A percentile compares a stretch with the other conserved stretches of the same genome.
phyloP scores from a whole-genome alignment of 2,888 invertebrate genomes.

The Drosophila colorata region DNA sequence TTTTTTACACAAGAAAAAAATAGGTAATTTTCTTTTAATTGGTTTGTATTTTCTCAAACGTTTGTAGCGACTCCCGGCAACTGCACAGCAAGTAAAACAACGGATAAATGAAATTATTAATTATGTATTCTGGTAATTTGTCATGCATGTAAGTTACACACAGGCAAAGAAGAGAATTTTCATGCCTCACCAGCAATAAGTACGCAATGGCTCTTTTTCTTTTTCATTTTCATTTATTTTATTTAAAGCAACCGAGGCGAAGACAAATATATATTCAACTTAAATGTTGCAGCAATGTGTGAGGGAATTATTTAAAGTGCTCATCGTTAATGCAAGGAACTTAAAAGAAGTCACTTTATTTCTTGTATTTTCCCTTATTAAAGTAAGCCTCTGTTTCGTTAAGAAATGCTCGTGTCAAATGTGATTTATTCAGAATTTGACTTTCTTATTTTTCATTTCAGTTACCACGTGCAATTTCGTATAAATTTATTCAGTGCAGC shows the following conservation, averaged over 20 bases:
- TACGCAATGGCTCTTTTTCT: constrained; percentile 24
- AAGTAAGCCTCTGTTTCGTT: constrained; percentile 11
- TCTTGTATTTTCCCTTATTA: not conserved
- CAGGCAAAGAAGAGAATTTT: not conserved
- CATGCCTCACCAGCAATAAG: constrained; percentile 6
- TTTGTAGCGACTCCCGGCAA: constrained; percentile 19
- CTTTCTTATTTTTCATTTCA: constrained; percentile 24
- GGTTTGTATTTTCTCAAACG: constrained; percentile 3
- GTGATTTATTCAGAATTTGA: constrained; percentile 33
- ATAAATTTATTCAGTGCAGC: constrained; percentile 48
- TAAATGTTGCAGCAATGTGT: constrained; percentile 1
- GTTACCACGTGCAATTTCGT: constrained; percentile 17
- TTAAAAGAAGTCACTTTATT: not conserved
- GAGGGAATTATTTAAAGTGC: constrained; percentile 27
- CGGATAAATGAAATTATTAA: constrained; percentile 70
- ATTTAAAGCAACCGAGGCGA: constrained; percentile 33
- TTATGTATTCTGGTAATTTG: constrained; percentile 60
- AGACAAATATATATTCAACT: constrained; percentile 19
- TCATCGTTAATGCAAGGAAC: constrained; percentile 15
- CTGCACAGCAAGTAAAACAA: constrained; percentile 24
- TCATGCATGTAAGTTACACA: constrained; percentile 20
- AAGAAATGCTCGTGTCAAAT: constrained; percentile 11
- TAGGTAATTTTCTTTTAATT: not conserved
- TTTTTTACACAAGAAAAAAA: too few species aligned
- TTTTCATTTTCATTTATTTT: constrained; percentile 13